Percentiles rank a stretch among this genome's conserved stretches.
These are phyloP conservation scores for Bombus consobrinus DNA, from an alignment of 1,140 invertebrate species.

Conservation along the genomic window DNA sequence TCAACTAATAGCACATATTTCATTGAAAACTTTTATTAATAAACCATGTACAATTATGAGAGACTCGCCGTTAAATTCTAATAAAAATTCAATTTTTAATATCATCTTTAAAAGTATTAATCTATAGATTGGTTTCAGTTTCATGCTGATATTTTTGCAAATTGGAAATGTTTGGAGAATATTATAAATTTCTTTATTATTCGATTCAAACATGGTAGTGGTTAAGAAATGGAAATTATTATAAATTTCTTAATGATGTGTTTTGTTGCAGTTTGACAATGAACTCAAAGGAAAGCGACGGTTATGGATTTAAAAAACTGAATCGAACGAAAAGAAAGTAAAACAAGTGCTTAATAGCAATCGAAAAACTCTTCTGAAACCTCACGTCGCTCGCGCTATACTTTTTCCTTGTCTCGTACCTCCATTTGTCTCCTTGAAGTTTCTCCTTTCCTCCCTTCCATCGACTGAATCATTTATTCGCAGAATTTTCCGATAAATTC, in stretches of 20 bases:
- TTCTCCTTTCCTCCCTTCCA: slow-evolving; percentile 8
- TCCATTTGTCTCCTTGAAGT: slow-evolving; percentile 47
- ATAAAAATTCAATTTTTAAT: too few relatives aligned
- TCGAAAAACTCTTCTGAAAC: slow-evolving; percentile 36
- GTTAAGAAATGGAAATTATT: neutral
- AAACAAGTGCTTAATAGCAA: slow-evolving; percentile 49
- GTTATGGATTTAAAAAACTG: neutral
- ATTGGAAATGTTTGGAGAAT: too few relatives aligned
- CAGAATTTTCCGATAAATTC: slow-evolving; percentile 27
- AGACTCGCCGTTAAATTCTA: neutral
- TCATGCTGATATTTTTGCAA: too few relatives aligned
- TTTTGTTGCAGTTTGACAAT: neutral
- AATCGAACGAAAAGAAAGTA: neutral
- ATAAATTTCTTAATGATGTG: neutral
- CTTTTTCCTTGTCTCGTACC: neutral
- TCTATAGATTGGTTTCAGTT: too few relatives aligned
- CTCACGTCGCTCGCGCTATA: slow-evolving; percentile 19
- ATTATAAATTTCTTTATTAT: too few relatives aligned
- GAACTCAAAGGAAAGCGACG: neutral
- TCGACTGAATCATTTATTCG: slow-evolving; percentile 33
- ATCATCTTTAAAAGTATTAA: too few relatives aligned
- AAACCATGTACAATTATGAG: neutral
- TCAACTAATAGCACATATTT: neutral
- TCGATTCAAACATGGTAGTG: too few relatives aligned
- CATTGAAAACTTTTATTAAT: neutral